Conservation (phyloP, 1,140 invertebrate genomes). For the Scaptomyza montana region DNA sequence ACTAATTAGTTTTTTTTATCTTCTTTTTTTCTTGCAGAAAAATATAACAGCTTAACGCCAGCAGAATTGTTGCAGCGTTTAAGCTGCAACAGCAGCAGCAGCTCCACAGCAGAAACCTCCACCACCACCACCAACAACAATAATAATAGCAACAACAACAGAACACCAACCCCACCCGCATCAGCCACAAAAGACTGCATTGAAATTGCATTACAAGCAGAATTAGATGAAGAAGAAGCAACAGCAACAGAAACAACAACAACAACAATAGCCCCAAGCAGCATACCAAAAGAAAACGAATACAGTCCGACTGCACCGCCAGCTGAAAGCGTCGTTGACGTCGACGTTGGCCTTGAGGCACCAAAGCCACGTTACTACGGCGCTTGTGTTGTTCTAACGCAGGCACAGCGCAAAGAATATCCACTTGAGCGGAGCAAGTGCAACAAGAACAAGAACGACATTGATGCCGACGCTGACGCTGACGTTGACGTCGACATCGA, state of each 20-base stretch:
- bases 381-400: constrained; percentile 87
- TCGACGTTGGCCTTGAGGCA: constrained; percentile 60
- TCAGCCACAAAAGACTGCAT: constrained; percentile 68
- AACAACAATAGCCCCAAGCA: constrained; percentile 39
- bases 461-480: background rate
- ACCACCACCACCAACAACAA: constrained; percentile 25
- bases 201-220: constrained; percentile 47
- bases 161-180: constrained; percentile 44
- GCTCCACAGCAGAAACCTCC: constrained; percentile 39
- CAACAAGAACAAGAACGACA: constrained; percentile 10
- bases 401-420: constrained; percentile 91
- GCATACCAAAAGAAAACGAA: constrained; percentile 69
- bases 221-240: constrained; percentile 14
- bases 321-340: constrained; percentile 33
- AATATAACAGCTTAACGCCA: constrained; percentile 44
- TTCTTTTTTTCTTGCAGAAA: constrained; percentile 57
- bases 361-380: constrained; percentile 88
- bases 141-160: constrained; percentile 19
- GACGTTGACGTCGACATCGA: constrained; percentile 61
- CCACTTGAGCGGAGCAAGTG: constrained; percentile 83
- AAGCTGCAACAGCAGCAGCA: constrained; percentile 42
- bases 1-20: constrained; percentile 11
- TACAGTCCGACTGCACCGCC: constrained; percentile 23
- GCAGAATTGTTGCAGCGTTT: constrained; percentile 69
- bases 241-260: constrained; percentile 28